Base-by-base conservation (phyloP, 2,888 invertebrate genomes). In the Sclerodermus sp. region DNA sequence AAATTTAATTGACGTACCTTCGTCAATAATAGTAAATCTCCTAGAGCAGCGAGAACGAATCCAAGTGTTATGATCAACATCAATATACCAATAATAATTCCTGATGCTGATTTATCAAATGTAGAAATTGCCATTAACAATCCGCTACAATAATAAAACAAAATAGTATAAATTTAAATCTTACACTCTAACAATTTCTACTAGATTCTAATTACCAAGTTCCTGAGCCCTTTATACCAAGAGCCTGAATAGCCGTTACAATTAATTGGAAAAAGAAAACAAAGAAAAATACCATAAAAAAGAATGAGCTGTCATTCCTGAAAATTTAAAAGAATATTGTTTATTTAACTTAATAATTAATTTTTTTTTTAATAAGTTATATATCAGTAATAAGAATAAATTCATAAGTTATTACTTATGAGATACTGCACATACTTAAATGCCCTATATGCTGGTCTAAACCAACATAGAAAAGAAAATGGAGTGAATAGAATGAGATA, bases 241-340 rank as follows among this genome's bases (percentile, higher is more conserved):
- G 84, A 16, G 93, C 86, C 81, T 96, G 93, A 45, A 96, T 85
- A 49, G 93, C 80, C 23, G 93, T 90, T 48, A 96, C 88, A 51
- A 96, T 82, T 73, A 91, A 89, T 87, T 97, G 96, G 80, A 96
- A 91, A 82, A 96, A 91, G 82, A 97, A 97, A 70, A 99, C 91
- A 79, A 99, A 96, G 86, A 99, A 99, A 83, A 96, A 99, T 47
- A 97, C 93, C 93, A 99, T 98, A 78, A 99, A 99, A 81, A 97
- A 99, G 84, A 99, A 96, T 2, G 98, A 98, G 66, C 96, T 97
- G 82, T 99, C 99, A 75, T 91, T 94, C 74, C 97, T 89, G 79
- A 44, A 79, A 74, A 57, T 49, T 17, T 49, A 53, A 55, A 51
- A 38, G 14, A 23, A 49, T 16, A 36, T 23, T n/a, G n/a, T n/a